phyloP scores from a whole-genome alignment of 1,140 invertebrate species.

The Trachymyrmex cornetzi region DNA sequence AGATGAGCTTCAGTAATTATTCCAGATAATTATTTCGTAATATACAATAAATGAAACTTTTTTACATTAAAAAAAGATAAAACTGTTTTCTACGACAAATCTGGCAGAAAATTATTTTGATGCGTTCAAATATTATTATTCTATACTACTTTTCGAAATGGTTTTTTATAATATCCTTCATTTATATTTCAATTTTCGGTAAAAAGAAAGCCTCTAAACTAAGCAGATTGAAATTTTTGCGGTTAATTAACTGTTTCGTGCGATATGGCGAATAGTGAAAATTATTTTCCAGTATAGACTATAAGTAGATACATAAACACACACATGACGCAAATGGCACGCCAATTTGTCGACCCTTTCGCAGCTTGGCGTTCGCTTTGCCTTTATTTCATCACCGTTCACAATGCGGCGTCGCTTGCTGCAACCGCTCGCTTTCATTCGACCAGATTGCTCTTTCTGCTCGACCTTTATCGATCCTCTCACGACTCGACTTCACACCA shows the following conservation, averaged over 20 bases:
- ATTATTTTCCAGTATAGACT: constrained; percentile 22
- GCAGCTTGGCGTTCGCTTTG: constrained; percentile 8
- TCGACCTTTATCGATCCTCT: constrained; percentile 40
- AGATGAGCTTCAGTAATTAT: constrained; percentile 6
- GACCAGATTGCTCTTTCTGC: constrained; percentile 5
- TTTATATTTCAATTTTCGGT: constrained; percentile 17
- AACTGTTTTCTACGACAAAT: not conserved
- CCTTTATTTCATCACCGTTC: constrained; percentile 44
- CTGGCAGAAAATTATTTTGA: not conserved
- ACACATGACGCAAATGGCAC: constrained; percentile 32
- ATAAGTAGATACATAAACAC: constrained; percentile 28
- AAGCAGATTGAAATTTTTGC: constrained; percentile 30
- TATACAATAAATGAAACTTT: not conserved
- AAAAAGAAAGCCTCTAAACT: constrained; percentile 22
- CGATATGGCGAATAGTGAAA: not conserved
- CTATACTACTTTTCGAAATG: not conserved
- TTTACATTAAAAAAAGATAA: not conserved
- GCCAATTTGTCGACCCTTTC: constrained; percentile 54
- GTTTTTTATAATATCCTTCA: not conserved
- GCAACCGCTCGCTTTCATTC: constrained; percentile 4
- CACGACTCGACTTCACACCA: constrained; percentile 31
- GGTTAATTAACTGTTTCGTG: constrained; percentile 19
- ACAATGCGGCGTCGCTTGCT: constrained; percentile 22
- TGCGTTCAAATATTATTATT: not conserved
- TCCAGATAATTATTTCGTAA: not conserved